Percentiles rank a stretch among this genome's conserved stretches.
phyloP scores from a whole-genome alignment of 2,888 invertebrate species.

The Amorpha juglandis region DNA sequence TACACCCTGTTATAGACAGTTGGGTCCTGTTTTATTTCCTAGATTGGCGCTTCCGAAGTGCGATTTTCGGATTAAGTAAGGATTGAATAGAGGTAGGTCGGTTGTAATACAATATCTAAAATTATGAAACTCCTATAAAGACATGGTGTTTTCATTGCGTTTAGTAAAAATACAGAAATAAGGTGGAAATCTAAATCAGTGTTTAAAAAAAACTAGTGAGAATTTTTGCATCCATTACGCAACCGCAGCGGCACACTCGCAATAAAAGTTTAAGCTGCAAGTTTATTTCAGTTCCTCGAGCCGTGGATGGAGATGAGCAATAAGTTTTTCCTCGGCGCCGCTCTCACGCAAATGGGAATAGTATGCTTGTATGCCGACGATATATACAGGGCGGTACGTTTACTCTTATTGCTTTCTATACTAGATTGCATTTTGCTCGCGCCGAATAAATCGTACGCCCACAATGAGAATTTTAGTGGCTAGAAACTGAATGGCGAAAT shows the following conservation, averaged over 20 bases:
- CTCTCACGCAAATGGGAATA: slow-evolving; percentile 69
- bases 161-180: no score
- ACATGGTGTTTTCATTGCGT: no score
- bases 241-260: slow-evolving; percentile 22
- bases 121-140: no score
- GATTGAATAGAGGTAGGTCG: no score
- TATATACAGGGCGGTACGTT: slow-evolving; percentile 65
- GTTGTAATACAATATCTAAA: no score
- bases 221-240: slow-evolving; percentile 21
- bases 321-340: slow-evolving; percentile 68
- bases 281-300: slow-evolving; percentile 59
- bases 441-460: not conserved
- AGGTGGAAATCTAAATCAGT: not conserved
- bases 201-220: slow-evolving; percentile 25
- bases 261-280: slow-evolving; percentile 29
- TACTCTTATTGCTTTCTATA: slow-evolving; percentile 30
- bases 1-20: no score
- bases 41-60: no score
- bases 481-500: not conserved
- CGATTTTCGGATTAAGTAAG: no score
- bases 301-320: slow-evolving; percentile 70
- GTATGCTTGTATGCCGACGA: slow-evolving; percentile 75
- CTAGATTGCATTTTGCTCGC: slow-evolving; percentile 12
- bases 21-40: no score
- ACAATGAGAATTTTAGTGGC: not conserved